A percentile compares a stretch with the other conserved stretches of the same genome.
These are phyloP conservation scores for Pseudomyrmex pallidus DNA, from an alignment of 1,140 invertebrate species.

Conservation along the genomic window DNA sequence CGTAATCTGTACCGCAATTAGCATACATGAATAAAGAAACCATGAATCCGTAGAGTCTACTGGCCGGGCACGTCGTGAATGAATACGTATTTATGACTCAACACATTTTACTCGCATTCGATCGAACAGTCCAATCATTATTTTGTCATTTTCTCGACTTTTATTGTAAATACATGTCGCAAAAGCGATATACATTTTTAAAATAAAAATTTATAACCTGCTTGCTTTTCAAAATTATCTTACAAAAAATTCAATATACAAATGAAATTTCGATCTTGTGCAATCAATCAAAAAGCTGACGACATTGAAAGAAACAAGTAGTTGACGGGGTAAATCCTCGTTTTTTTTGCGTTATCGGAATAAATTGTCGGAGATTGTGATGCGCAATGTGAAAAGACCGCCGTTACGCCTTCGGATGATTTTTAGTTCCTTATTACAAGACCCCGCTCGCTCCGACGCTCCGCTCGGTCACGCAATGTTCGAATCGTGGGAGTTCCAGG, in stretches of 20 bases:
- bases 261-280: too few relatives aligned
- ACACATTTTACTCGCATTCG: slow-evolving; percentile 17
- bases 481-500: slow-evolving; percentile 66
- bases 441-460: slow-evolving; percentile 34
- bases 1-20: slow-evolving; percentile 68
- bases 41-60: slow-evolving; percentile 65
- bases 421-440: slow-evolving; percentile 69
- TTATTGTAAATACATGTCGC: too few relatives aligned
- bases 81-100: slow-evolving; percentile 61
- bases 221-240: neutral
- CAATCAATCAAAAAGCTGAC: too few relatives aligned
- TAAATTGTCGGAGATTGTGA: slow-evolving; percentile 58
- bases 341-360: slow-evolving; percentile 15
- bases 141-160: too few relatives aligned
- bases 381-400: slow-evolving; percentile 33
- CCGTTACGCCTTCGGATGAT: slow-evolving; percentile 58
- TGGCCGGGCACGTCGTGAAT: slow-evolving; percentile 52
- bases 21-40: slow-evolving; percentile 74
- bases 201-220: too few relatives aligned
- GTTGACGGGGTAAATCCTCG: neutral
- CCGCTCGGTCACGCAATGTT: slow-evolving; percentile 66
- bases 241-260: neutral
- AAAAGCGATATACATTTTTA: too few relatives aligned
- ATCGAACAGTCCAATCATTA: neutral
- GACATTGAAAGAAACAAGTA: too few relatives aligned